Evolutionary conservation across 2,797 vertebrate genomes (phyloP).

Genomic region (Microtus californicus): DNA sequence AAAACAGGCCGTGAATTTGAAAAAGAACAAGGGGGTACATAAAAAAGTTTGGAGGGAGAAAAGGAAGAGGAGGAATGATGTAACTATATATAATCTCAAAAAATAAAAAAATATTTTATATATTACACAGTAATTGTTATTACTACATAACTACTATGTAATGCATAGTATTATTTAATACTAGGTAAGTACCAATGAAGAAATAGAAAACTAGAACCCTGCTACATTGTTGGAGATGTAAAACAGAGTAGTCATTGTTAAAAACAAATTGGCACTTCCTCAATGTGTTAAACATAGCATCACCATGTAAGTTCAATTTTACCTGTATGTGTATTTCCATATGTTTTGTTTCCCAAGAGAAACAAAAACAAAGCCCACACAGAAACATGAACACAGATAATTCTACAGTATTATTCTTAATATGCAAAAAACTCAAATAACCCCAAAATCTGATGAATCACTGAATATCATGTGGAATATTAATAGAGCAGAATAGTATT

Average conservation of each 20-base stretch:
- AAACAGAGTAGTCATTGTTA: neutral
- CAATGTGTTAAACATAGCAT: slow-evolving; percentile 43
- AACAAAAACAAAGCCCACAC: slow-evolving; percentile 35
- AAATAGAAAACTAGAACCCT: neutral
- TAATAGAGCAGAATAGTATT: neutral
- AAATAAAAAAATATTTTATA: neutral
- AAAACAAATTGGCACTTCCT: slow-evolving; percentile 38
- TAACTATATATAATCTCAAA: neutral
- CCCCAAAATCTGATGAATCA: neutral
- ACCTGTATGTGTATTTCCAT: neutral
- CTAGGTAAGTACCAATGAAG: neutral
- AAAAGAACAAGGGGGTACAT: neutral
- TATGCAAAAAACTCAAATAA: slow-evolving; percentile 32
- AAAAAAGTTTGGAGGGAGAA: neutral
- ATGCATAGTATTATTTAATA: neutral
- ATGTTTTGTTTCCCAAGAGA: neutral
- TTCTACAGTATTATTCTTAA: neutral
- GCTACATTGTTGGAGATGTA: neutral
- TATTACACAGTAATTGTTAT: neutral
- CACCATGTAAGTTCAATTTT: neutral
- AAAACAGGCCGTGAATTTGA: neutral
- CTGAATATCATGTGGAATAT: slow-evolving; percentile 13
- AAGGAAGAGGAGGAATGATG: neutral
- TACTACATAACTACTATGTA: neutral
- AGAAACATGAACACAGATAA: slow-evolving; percentile 43